phyloP scores from a whole-genome alignment of 2,888 invertebrate genomes.

The Lumbricus terrestris region DNA sequence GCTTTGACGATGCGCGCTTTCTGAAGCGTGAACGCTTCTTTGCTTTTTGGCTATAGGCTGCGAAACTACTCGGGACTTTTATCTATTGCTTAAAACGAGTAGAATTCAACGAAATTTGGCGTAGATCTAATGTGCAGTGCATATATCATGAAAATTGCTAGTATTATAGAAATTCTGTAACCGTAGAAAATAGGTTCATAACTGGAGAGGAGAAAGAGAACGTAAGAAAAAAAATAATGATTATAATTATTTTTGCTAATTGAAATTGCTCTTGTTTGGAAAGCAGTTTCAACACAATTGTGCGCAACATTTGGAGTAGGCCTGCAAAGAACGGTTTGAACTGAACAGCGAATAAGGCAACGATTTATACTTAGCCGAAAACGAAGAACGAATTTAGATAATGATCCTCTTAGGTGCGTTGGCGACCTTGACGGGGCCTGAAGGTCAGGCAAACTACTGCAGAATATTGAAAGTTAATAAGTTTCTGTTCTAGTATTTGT shows the following conservation, averaged over 20 bases:
- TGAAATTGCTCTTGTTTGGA: background rate
- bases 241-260: background rate
- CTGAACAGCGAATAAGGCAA: background rate
- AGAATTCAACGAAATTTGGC: background rate
- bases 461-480: background rate
- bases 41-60: background rate
- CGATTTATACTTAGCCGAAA: background rate
- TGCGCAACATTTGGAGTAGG: background rate
- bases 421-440: background rate
- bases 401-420: background rate
- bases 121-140: background rate
- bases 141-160: background rate
- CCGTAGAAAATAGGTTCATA: too few species aligned
- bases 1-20: background rate
- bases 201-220: background rate
- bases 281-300: background rate
- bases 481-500: background rate
- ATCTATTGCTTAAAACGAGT: background rate
- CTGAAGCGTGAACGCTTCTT: background rate
- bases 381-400: background rate
- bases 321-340: background rate
- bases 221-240: background rate
- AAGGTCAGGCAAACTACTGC: background rate
- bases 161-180: background rate
- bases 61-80: background rate